Evolutionary conservation across 2,797 vertebrate genomes (phyloP).

Genomic region (Scolopax rusticola): DNA sequence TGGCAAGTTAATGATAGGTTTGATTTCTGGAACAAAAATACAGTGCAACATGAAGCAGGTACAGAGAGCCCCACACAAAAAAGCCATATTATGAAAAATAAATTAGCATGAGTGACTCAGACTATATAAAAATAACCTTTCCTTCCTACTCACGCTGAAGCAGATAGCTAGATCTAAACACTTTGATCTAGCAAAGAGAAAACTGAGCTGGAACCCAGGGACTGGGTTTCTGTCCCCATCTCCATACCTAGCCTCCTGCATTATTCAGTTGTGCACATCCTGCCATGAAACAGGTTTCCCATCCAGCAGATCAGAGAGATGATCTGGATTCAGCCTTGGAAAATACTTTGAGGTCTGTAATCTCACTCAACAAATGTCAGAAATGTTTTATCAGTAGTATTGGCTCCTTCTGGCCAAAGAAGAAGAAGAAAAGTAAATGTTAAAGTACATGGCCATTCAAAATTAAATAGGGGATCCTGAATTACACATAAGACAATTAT

Average conservation of each 20-base stretch:
- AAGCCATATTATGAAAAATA: slow-evolving; percentile 67
- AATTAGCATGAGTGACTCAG: slow-evolving; percentile 59
- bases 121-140: slow-evolving; percentile 59
- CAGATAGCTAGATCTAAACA: slow-evolving; percentile 34
- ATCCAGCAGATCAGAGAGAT: slow-evolving; percentile 18
- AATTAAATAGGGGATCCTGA: slow-evolving; percentile 20
- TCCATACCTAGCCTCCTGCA: not conserved
- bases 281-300: not conserved
- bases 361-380: slow-evolving; percentile 55
- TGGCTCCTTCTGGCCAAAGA: not conserved
- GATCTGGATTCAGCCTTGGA: slow-evolving; percentile 17
- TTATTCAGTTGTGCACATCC: not conserved
- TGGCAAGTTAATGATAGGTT: slow-evolving; percentile 49
- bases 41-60: slow-evolving; percentile 63
- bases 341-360: slow-evolving; percentile 29
- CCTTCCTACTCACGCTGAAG: slow-evolving; percentile 53
- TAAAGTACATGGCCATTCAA: not conserved
- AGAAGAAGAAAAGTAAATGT: slow-evolving; percentile 22
- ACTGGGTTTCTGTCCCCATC: not conserved
- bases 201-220: not conserved
- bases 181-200: slow-evolving; percentile 51
- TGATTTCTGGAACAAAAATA: slow-evolving; percentile 72
- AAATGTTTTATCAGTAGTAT: slow-evolving; percentile 43
- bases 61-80: slow-evolving; percentile 61
- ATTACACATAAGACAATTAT: not conserved